These are phyloP conservation scores for Nothocercus julius DNA, from an alignment of 2,113 vertebrate species.

Conservation along the genomic window DNA sequence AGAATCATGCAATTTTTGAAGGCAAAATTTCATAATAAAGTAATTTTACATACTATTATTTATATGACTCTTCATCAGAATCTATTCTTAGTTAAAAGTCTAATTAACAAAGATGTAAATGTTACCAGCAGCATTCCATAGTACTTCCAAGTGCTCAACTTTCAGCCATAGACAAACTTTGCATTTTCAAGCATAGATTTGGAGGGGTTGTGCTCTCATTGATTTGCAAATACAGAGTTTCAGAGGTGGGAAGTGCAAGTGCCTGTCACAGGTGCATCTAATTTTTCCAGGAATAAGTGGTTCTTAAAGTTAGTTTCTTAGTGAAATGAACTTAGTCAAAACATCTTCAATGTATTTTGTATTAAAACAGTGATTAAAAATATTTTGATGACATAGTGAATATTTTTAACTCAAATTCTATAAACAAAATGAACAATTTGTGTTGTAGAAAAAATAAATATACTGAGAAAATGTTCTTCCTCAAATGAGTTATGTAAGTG, in stretches of 20 bases:
- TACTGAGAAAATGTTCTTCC: neutral
- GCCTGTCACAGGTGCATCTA: neutral
- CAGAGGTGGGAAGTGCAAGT: neutral
- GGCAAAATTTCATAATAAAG: neutral
- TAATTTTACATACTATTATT: neutral
- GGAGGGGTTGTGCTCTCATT: neutral
- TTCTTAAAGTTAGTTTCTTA: neutral
- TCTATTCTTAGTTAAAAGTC: neutral
- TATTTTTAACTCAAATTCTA: neutral
- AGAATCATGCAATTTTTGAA: neutral
- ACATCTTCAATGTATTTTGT: neutral
- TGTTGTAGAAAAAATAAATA: neutral
- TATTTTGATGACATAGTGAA: rapidly evolving
- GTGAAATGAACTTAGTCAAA: neutral
- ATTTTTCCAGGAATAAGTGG: neutral
- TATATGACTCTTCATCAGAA: neutral
- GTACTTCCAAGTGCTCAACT: neutral
- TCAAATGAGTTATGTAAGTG: neutral
- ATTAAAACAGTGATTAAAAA: neutral
- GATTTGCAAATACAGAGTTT: neutral
- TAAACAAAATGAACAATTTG: neutral
- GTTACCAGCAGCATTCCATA: neutral
- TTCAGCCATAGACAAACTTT: neutral
- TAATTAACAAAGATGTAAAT: neutral
- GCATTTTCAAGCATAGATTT: neutral